Evolutionary conservation across 2,888 invertebrate species (phyloP).

Genomic region (Lamellibrachia columna): DNA sequence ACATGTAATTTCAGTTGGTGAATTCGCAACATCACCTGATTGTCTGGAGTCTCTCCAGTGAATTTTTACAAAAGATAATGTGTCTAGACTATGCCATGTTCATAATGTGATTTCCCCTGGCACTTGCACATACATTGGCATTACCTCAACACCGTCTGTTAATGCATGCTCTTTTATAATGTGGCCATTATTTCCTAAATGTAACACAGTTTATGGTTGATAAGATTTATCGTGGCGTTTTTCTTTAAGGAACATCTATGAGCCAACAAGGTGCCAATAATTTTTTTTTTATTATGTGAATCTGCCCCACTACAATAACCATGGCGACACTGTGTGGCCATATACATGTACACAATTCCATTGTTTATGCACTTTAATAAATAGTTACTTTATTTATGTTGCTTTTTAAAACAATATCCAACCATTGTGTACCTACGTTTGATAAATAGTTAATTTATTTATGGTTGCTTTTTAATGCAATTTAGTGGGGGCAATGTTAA

Average conservation of each 20-base stretch:
- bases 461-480: neutral
- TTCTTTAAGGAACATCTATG: neutral
- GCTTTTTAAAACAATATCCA: neutral
- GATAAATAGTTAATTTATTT: neutral
- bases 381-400: neutral
- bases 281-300: neutral
- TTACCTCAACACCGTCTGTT: neutral
- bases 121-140: neutral
- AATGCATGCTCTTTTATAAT: neutral
- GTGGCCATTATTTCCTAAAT: neutral
- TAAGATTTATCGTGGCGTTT: conserved; percentile 8
- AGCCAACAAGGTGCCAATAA: neutral
- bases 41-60: neutral
- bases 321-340: neutral
- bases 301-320: neutral
- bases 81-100: conserved; percentile 3
- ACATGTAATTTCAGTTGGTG: neutral
- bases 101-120: neutral
- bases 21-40: neutral
- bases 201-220: neutral
- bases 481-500: neutral
- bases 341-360: neutral
- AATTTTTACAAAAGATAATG: neutral
- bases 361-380: neutral
- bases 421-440: neutral